Evolutionary conservation across 1,140 invertebrate genomes (phyloP).

Genomic region (Eurytemora carolleeae): DNA sequence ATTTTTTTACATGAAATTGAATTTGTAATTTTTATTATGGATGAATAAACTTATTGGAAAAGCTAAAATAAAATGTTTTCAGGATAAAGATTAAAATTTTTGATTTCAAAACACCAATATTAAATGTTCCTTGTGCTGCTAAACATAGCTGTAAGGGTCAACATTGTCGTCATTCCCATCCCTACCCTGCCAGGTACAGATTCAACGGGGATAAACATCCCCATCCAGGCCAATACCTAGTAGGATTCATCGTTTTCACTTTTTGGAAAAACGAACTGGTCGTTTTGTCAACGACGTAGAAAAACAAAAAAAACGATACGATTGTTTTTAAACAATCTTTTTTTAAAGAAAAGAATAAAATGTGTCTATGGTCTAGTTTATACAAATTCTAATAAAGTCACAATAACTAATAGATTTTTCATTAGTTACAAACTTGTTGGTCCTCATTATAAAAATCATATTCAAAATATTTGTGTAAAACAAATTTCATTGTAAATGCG

Average conservation of each 20-base stretch:
- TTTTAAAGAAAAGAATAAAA: neutral
- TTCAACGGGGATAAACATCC: neutral
- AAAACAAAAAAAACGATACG: neutral
- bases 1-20: neutral
- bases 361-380: neutral
- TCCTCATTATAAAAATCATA: no score
- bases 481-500: no score
- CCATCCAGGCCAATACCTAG: neutral
- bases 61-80: neutral
- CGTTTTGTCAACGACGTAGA: neutral
- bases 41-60: neutral
- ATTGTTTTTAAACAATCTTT: neutral
- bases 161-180: conserved; percentile 11
- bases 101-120: no score
- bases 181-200: conserved; percentile 1
- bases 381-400: neutral
- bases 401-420: neutral
- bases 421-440: no score
- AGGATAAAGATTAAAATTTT: neutral
- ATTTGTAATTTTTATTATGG: no score
- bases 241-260: neutral
- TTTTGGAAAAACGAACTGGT: neutral
- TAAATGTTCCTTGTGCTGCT: neutral
- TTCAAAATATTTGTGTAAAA: no score
- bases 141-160: conserved; percentile 12